A percentile compares a stretch with the other conserved stretches of the same genome.
Evolutionary conservation across 2,797 vertebrate genomes (phyloP).

Genomic region (Scolopax bukidnonensis): DNA sequence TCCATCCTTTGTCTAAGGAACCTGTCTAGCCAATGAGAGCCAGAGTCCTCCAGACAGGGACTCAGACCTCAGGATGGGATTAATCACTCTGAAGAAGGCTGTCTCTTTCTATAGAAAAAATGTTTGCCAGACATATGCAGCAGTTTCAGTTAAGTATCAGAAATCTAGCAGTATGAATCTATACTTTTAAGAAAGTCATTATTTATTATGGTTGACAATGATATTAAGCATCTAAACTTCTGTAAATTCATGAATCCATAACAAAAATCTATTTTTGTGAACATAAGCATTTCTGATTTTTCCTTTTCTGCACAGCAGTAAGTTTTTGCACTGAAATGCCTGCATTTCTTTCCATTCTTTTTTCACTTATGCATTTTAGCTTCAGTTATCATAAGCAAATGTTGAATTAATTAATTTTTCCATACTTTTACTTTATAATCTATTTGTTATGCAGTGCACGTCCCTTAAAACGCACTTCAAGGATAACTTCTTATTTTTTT

Average conservation of each 20-base stretch:
- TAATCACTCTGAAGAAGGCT: background rate
- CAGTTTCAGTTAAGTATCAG: background rate
- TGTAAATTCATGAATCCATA: background rate
- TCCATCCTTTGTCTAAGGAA: background rate
- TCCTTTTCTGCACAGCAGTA: background rate
- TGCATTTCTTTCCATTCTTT: background rate
- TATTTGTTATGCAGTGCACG: background rate
- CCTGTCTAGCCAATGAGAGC: background rate
- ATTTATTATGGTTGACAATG: background rate
- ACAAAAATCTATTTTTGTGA: background rate
- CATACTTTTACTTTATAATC: background rate
- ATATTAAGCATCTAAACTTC: background rate
- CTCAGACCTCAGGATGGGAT: background rate
- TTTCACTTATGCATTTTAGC: background rate
- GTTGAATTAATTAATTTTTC: background rate
- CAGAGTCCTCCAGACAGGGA: background rate
- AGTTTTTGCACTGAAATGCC: background rate
- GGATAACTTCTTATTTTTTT: background rate
- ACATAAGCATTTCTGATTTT: background rate
- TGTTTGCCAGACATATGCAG: accelerated
- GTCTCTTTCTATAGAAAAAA: background rate
- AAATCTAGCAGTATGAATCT: background rate
- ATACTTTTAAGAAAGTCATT: background rate
- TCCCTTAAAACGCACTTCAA: background rate
- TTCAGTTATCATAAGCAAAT: background rate